Conservation (phyloP, 2,797 vertebrate genomes). For the Squalus acanthias region DNA sequence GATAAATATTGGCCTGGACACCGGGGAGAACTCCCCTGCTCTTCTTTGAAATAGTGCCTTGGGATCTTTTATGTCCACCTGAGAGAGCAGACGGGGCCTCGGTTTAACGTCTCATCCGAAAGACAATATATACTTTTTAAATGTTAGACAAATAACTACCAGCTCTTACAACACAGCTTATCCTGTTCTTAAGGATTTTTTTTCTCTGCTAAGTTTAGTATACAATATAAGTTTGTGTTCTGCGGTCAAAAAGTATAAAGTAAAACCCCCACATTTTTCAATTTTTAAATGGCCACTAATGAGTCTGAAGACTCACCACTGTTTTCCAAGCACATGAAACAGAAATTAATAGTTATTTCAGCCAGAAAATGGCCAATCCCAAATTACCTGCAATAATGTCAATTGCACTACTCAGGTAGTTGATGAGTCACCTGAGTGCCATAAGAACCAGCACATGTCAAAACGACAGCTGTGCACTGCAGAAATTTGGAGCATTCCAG, state of each 20-base stretch:
- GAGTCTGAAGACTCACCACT: background rate
- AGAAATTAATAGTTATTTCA: background rate
- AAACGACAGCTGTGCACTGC: background rate
- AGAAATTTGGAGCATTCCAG: background rate
- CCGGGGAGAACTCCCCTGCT: too few relatives aligned
- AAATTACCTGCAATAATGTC: background rate
- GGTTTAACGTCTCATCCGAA: too few relatives aligned
- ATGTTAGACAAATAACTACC: slow-evolving; percentile 5
- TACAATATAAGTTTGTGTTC: background rate
- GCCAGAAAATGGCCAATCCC: background rate
- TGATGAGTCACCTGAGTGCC: background rate
- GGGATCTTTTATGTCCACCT: too few relatives aligned
- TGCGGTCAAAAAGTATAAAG: too few relatives aligned
- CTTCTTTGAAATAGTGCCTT: too few relatives aligned
- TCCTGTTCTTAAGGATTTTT: background rate
- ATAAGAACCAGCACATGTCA: background rate
- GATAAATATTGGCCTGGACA: too few relatives aligned
- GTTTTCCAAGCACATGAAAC: background rate
- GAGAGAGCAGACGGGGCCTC: too few relatives aligned
- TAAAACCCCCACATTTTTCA: background rate
- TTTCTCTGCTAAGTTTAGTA: background rate
- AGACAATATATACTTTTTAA: background rate
- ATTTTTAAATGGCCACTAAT: background rate
- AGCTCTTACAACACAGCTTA: background rate
- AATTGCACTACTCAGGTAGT: background rate